Conservation (phyloP, 2,113 vertebrate species). For the Globicephala melas region DNA sequence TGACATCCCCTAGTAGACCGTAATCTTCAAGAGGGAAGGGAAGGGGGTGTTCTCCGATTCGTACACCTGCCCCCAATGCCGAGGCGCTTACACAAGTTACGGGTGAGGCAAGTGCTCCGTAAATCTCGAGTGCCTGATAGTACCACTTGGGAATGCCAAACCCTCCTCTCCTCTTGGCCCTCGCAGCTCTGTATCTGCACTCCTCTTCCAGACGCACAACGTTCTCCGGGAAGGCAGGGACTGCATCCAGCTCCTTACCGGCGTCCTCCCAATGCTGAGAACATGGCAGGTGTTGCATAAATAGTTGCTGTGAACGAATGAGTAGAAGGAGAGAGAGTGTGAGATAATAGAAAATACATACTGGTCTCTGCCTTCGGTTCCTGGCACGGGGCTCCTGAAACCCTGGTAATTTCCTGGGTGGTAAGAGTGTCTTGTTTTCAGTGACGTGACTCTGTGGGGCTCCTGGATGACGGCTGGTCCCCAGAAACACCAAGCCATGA, state of each 20-base stretch:
- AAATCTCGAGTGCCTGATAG: background rate
- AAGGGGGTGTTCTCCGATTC: background rate
- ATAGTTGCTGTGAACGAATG: background rate
- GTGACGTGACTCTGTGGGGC: background rate
- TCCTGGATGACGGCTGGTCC: background rate
- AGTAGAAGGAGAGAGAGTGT: background rate
- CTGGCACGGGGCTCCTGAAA: background rate
- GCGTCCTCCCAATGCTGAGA: background rate
- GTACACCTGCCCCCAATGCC: background rate
- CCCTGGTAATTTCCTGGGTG: background rate
- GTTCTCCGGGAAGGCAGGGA: background rate
- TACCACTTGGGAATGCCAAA: background rate
- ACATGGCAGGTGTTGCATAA: background rate
- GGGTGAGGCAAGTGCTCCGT: background rate
- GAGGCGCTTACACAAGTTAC: background rate
- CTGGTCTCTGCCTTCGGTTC: background rate
- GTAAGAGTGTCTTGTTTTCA: background rate
- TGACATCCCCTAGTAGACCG: background rate
- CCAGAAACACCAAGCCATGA: background rate
- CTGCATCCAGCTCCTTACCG: background rate
- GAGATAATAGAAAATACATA: background rate
- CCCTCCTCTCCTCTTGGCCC: background rate
- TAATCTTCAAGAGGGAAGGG: background rate
- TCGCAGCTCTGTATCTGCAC: background rate
- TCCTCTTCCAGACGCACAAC: background rate